These are phyloP conservation scores for Galeruca laticollis DNA, from an alignment of 2,888 invertebrate genomes.

Conservation along the genomic window DNA sequence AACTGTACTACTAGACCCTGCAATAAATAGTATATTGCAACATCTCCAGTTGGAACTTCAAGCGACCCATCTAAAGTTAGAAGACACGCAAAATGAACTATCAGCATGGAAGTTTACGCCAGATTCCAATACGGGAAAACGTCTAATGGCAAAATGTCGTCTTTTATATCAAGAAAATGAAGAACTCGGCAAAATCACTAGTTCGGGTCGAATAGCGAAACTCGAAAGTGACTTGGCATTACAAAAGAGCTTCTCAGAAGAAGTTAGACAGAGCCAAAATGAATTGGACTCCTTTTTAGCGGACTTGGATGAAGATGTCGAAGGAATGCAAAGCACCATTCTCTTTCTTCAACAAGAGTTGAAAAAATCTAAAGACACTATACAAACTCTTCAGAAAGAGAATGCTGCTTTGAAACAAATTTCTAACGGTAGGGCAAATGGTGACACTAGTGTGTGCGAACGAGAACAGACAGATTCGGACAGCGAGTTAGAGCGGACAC, in stretches of 20 bases:
- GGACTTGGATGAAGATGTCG: slow-evolving; percentile 96
- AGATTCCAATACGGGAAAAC: slow-evolving; percentile 98
- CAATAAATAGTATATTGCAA: slow-evolving; percentile 93
- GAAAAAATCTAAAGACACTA: slow-evolving; percentile 79
- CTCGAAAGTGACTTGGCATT: slow-evolving; percentile 95
- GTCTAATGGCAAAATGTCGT: slow-evolving; percentile 97
- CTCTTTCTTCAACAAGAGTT: slow-evolving; percentile 93
- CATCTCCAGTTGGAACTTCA: slow-evolving; percentile 91
- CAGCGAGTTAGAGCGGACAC: slow-evolving; percentile 66
- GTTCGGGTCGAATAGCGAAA: slow-evolving; percentile 94
- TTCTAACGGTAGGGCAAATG: slow-evolving; percentile 52
- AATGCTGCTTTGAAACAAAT: slow-evolving; percentile 60
- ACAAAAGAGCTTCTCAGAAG: slow-evolving; percentile 95
- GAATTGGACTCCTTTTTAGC: slow-evolving; percentile 96
- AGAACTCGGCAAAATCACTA: slow-evolving; percentile 95
- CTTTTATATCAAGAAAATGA: slow-evolving; percentile 96
- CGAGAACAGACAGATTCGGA: slow-evolving; percentile 68
- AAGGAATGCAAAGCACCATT: slow-evolving; percentile 98
- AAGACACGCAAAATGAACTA: slow-evolving; percentile 97
- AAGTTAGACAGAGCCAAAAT: slow-evolving; percentile 96
- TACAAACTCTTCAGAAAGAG: slow-evolving; percentile 74
- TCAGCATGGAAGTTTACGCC: slow-evolving; percentile 99
- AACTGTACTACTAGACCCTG: slow-evolving; percentile 91
- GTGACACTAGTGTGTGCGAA: slow-evolving; percentile 62
- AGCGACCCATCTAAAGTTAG: slow-evolving; percentile 88